Evolutionary conservation across 2,888 invertebrate genomes (phyloP), one percentile per base, ranked within the genome.

Genomic region (Melanargia galathea): DNA sequence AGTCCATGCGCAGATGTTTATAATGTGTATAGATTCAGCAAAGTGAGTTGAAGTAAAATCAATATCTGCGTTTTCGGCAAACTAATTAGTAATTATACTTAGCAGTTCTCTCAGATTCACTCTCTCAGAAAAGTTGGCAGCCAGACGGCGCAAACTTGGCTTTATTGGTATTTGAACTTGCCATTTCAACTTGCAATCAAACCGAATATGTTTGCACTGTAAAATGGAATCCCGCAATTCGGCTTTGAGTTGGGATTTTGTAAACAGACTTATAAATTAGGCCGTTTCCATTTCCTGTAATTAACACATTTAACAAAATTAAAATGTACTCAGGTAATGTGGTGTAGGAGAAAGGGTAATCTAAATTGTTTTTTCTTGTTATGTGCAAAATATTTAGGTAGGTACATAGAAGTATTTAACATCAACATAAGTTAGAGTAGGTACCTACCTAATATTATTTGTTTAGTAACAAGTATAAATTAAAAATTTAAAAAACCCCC

Each of bases 121-220:
- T 30, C 30, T 30, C 7, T 6, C 1, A n/a, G 48, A 11, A 24
- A 20, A 33, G 33, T 33, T 16, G 18, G 18, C 5, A 35, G 18
- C 33, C 35, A 35, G 35, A 35, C 16, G 52, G 13, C 52, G 33
- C 33, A 52, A 52, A 35, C 35, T 52, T 33, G 33, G 18, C 35
- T 35, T 13, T 35, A 51, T 51, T 51, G 49, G 22, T 20, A 49
- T 24, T 16, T 30, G 8, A 30, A 30, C 30, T 30, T 30, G 30
- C 6, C 16, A 49, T n/a, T n/a, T n/a, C n/a, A 49, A 24, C 26
- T 30, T 49, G 26, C 4, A 33, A 33, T 4, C 5, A 18, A 49
- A 49, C 16, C 18, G 3, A 46, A n/a, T 22, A 22, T 46, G 46
- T 46, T 46, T 46, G 46, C 5, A 26, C 24, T 26, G 48, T n/a